Evolutionary conservation across 2,113 vertebrate genomes (phyloP).

Genomic region (Baryphthengus martii): DNA sequence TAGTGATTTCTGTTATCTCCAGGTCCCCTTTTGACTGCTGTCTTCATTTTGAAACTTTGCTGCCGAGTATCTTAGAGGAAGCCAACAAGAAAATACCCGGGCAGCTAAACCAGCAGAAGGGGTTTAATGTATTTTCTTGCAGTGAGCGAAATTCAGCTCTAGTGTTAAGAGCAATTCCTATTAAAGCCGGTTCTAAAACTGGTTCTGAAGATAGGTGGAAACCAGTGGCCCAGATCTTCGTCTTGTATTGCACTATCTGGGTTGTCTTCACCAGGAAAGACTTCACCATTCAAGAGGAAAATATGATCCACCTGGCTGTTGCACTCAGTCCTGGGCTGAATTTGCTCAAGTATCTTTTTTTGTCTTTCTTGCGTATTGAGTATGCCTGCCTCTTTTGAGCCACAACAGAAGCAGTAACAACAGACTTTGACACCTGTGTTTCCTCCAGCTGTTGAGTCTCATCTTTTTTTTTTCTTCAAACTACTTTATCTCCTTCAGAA

Average conservation of each 20-base stretch:
- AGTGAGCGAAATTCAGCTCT: not conserved
- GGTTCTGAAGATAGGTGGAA: not conserved
- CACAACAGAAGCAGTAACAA: conserved; percentile 44
- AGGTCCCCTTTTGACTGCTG: not conserved
- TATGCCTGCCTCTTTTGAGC: conserved; percentile 14
- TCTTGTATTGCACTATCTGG: not conserved
- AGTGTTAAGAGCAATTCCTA: not conserved
- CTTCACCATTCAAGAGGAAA: not conserved
- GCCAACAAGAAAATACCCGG: not conserved
- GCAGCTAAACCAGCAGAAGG: not conserved
- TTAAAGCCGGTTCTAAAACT: not conserved
- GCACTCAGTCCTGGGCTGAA: not conserved
- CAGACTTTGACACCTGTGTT: conserved; percentile 50
- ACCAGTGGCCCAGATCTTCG: not conserved
- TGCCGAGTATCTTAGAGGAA: not conserved
- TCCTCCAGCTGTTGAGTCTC: conserved; percentile 51
- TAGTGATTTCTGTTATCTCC: not conserved
- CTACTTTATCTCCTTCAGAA: conserved; percentile 2
- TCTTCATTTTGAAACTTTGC: not conserved
- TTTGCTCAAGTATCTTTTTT: not conserved
- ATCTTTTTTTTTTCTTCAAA: conserved; percentile 13
- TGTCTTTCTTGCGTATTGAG: not conserved
- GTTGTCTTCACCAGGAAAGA: not conserved
- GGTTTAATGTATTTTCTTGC: not conserved
- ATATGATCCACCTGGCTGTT: not conserved